Percentiles rank a stretch among this genome's conserved stretches.
Conservation (phyloP, 2,113 vertebrate genomes). For the Euleptes europaea region DNA sequence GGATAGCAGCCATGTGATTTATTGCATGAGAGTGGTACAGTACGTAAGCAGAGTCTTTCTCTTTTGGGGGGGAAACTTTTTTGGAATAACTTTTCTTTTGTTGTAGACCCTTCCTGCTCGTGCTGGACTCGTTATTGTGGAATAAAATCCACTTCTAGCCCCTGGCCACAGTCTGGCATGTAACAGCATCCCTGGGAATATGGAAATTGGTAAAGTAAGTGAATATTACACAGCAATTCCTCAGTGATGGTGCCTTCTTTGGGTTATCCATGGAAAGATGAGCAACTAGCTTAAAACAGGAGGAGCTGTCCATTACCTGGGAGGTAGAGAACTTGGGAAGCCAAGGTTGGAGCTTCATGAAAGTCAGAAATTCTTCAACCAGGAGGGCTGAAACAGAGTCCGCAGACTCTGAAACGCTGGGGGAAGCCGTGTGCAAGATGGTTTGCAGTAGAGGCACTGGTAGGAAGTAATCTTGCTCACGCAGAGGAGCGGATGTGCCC, state of each 20-base stretch:
- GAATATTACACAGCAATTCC: neutral
- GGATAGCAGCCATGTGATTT: too few relatives aligned
- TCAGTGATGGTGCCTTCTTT: too few relatives aligned
- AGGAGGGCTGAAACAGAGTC: slow-evolving; percentile 25
- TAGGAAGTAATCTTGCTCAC: slow-evolving; percentile 35
- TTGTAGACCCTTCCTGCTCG: too few relatives aligned
- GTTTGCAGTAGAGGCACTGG: slow-evolving; percentile 46
- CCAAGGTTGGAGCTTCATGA: slow-evolving; percentile 24
- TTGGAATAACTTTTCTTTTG: too few relatives aligned
- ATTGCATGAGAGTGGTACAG: too few relatives aligned
- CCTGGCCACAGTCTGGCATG: neutral
- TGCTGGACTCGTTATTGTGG: neutral
- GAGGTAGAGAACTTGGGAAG: neutral
- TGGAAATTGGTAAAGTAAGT: neutral
- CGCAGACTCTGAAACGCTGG: neutral
- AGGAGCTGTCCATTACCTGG: neutral
- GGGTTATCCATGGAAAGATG: too few relatives aligned
- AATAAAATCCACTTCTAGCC: neutral
- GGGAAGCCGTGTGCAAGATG: slow-evolving; percentile 1
- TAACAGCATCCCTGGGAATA: neutral
- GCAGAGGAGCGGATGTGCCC: slow-evolving; percentile 9
- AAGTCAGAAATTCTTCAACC: slow-evolving; percentile 47
- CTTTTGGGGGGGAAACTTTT: too few relatives aligned
- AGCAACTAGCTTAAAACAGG: neutral
- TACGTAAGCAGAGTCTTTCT: too few relatives aligned